A percentile compares a stretch with the other conserved stretches of the same genome.
Evolutionary conservation across 2,888 invertebrate species (phyloP).

Genomic region (Cylloceria caligata): DNA sequence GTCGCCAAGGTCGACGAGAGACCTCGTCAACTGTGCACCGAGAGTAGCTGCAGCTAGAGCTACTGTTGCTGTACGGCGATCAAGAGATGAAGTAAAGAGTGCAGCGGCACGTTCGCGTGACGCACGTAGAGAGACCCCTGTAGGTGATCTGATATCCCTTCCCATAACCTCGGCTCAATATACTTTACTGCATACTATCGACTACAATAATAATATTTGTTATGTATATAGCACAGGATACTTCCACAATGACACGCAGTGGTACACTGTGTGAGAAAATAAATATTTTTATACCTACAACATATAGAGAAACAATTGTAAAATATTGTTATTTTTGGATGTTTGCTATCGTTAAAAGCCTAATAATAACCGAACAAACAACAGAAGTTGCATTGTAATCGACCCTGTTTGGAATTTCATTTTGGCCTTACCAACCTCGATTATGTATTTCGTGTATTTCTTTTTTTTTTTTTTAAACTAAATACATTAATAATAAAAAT

Average conservation of each 20-base stretch:
- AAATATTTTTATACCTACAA: not conserved
- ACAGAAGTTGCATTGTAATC: too few species aligned
- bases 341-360: not conserved
- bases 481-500: too few species aligned
- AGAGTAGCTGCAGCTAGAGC: slow-evolving; percentile 6
- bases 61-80: not conserved
- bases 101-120: slow-evolving; percentile 8
- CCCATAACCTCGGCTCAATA: slow-evolving; percentile 21
- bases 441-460: too few species aligned
- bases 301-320: not conserved
- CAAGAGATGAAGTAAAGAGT: not conserved
- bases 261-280: not conserved
- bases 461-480: too few species aligned
- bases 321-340: not conserved
- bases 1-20: slow-evolving; percentile 47
- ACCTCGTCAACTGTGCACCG: slow-evolving; percentile 30
- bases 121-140: not conserved
- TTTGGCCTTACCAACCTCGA: too few species aligned
- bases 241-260: not conserved
- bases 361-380: not conserved
- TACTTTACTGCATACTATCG: not conserved
- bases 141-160: slow-evolving; percentile 1
- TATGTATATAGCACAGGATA: not conserved
- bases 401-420: too few species aligned
- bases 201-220: not conserved